Conservation (phyloP, 2,797 vertebrate species). For the Dendrocincla tyrannina region DNA sequence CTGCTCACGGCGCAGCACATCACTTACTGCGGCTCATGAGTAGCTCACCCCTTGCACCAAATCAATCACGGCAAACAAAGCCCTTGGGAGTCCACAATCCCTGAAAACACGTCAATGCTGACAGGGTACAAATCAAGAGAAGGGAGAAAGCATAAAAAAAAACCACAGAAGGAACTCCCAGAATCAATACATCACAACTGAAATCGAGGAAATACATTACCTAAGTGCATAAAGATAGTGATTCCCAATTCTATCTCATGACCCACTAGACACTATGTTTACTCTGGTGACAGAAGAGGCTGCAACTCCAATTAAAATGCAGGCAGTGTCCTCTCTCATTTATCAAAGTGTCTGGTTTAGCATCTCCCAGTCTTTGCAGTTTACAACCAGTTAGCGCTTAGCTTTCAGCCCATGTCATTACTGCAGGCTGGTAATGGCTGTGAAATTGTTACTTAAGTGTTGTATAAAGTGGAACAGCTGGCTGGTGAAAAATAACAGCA, state of each 20-base stretch:
- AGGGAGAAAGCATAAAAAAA: not conserved
- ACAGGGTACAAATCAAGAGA: not conserved
- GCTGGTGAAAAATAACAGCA: conserved; percentile 7
- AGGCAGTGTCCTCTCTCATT: not conserved
- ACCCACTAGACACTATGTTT: not conserved
- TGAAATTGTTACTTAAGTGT: conserved; percentile 51
- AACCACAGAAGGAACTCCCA: not conserved
- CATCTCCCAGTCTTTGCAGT: not conserved
- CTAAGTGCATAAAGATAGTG: not conserved
- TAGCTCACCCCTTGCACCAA: not conserved
- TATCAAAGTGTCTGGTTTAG: not conserved
- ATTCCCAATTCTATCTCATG: not conserved
- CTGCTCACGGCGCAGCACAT: not conserved
- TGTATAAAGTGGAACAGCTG: conserved; percentile 39
- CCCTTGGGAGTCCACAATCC: not conserved
- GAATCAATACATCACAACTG: conserved; percentile 6
- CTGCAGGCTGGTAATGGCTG: conserved; percentile 38
- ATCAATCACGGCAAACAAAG: not conserved
- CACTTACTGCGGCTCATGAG: not conserved
- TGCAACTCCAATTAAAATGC: conserved; percentile 14
- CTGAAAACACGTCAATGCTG: not conserved
- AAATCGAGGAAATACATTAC: conserved; percentile 34
- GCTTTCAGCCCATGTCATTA: conserved; percentile 32
- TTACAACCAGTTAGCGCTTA: conserved; percentile 17
- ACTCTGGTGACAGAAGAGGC: not conserved